These are phyloP conservation scores for Crossaster papposus DNA, from an alignment of 53 echinoderm and acorn worm species.

Conservation along the genomic window DNA sequence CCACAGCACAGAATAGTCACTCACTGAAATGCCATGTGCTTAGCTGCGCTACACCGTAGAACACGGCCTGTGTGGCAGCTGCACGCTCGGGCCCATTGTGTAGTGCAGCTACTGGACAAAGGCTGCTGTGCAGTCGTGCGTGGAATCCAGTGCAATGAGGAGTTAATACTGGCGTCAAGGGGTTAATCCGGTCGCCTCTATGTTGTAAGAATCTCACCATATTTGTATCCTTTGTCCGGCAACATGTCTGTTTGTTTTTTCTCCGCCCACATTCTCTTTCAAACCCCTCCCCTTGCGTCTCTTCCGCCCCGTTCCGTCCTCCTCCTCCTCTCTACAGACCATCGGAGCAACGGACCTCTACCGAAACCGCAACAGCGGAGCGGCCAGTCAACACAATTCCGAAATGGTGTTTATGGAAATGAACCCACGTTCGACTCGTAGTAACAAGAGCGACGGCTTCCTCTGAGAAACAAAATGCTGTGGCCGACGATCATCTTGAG, in stretches of 20 bases:
- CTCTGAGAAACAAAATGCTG: slow-evolving; percentile 29
- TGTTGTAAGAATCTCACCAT: background rate
- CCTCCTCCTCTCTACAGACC: slow-evolving; percentile 55
- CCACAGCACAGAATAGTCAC: too few relatives aligned
- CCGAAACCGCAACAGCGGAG: slow-evolving; percentile 43
- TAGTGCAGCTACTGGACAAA: too few relatives aligned
- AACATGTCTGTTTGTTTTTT: slow-evolving; percentile 17
- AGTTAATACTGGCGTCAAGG: too few relatives aligned
- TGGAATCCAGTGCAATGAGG: too few relatives aligned
- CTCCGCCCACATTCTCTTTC: background rate
- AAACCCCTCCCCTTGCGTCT: background rate
- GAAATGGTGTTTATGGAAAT: slow-evolving; percentile 95
- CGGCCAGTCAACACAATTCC: slow-evolving; percentile 66
- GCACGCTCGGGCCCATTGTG: too few relatives aligned
- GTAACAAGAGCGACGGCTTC: slow-evolving; percentile 52
- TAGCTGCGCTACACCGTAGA: too few relatives aligned
- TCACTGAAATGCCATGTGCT: too few relatives aligned
- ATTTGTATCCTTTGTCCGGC: background rate
- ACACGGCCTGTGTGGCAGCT: too few relatives aligned
- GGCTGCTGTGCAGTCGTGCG: too few relatives aligned
- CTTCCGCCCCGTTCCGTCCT: background rate
- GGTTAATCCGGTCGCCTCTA: too few relatives aligned
- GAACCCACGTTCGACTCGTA: slow-evolving; percentile 75
- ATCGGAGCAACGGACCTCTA: slow-evolving; percentile 78
- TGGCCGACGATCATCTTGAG: background rate